A percentile compares a stretch with the other conserved stretches of the same genome.
phyloP scores from a whole-genome alignment of 2,888 invertebrate species.

The Stenodera caucasica region DNA sequence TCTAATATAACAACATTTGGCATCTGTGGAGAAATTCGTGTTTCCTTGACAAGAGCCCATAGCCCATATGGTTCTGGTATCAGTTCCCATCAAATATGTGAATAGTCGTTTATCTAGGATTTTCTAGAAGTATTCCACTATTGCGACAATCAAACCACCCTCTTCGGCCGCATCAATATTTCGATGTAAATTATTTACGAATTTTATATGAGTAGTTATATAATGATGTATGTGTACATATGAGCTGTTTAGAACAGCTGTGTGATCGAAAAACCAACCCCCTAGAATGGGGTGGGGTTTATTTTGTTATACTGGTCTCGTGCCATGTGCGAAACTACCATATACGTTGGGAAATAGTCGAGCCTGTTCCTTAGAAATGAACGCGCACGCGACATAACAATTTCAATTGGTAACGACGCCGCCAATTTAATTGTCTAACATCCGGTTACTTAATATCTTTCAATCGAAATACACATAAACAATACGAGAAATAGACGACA shows the following conservation, averaged over 20 bases:
- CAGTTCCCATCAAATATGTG: conserved; percentile 4
- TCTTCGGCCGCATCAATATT: not conserved
- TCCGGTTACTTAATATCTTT: conserved; percentile 33
- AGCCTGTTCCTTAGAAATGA: conserved; percentile 46
- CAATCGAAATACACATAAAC: conserved; percentile 6
- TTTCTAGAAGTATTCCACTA: conserved; percentile 3
- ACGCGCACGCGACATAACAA: conserved; percentile 49
- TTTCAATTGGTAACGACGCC: conserved; percentile 34
- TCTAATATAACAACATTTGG: conserved; percentile 49
- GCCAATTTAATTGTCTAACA: conserved; percentile 42
- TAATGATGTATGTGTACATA: not conserved
- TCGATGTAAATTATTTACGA: too few species aligned
- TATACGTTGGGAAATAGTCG: conserved; percentile 46
- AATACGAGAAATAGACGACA: conserved; percentile 13
- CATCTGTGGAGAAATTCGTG: conserved; percentile 44
- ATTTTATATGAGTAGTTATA: too few species aligned
- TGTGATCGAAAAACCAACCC: conserved; percentile 53
- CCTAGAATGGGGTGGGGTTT: conserved; percentile 53
- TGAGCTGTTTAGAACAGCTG: conserved; percentile 47
- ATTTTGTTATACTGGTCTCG: conserved; percentile 53
- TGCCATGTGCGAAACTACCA: conserved; percentile 53
- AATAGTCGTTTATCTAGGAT: not conserved
- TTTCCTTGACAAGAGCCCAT: conserved; percentile 45
- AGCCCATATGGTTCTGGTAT: conserved; percentile 26
- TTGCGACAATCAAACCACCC: not conserved